phyloP scores from a whole-genome alignment of 2,888 invertebrate genomes.

The Drosophila prolongata region DNA sequence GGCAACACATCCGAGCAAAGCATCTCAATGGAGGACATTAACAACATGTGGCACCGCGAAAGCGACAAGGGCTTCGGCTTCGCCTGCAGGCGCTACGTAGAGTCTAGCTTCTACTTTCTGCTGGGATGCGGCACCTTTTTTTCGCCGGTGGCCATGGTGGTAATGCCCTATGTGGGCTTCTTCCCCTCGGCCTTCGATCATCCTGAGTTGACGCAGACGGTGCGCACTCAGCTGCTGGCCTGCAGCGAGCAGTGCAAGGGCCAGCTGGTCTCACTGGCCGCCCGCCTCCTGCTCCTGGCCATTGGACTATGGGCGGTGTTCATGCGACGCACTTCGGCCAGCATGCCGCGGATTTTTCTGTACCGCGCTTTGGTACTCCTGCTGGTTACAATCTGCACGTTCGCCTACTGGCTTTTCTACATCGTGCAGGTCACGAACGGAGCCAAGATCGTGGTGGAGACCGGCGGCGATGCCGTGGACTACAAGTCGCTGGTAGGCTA shows the following conservation, averaged over 20 bases:
- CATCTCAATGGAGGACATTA: constrained; percentile 95
- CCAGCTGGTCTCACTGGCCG: constrained; percentile 94
- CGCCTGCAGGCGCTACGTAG: constrained; percentile 93
- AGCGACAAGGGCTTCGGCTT: constrained; percentile 90
- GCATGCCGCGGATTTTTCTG: constrained; percentile 95
- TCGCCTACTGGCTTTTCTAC: constrained; percentile 99
- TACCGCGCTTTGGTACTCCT: constrained; percentile 95
- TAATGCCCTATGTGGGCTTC: constrained; percentile 95
- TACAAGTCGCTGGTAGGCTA: constrained; percentile 96
- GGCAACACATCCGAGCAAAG: constrained; percentile 98
- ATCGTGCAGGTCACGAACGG: constrained; percentile 94
- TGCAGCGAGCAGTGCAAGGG: constrained; percentile 98
- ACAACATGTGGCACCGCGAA: constrained; percentile 93
- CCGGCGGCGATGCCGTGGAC: constrained; percentile 91
- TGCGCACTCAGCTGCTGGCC: constrained; percentile 89
- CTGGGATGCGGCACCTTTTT: constrained; percentile 93
- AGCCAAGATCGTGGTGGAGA: constrained; percentile 90
- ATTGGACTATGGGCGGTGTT: constrained; percentile 97
- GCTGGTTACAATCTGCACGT: constrained; percentile 94
- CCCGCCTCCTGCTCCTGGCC: constrained; percentile 94
- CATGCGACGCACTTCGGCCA: constrained; percentile 92
- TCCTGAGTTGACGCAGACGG: constrained; percentile 88
- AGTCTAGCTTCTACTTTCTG: constrained; percentile 91
- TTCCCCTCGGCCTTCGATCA: constrained; percentile 90
- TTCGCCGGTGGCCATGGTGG: constrained; percentile 97